Base-by-base conservation (phyloP, 2,888 invertebrate species). In the Parnassius smintheus region DNA sequence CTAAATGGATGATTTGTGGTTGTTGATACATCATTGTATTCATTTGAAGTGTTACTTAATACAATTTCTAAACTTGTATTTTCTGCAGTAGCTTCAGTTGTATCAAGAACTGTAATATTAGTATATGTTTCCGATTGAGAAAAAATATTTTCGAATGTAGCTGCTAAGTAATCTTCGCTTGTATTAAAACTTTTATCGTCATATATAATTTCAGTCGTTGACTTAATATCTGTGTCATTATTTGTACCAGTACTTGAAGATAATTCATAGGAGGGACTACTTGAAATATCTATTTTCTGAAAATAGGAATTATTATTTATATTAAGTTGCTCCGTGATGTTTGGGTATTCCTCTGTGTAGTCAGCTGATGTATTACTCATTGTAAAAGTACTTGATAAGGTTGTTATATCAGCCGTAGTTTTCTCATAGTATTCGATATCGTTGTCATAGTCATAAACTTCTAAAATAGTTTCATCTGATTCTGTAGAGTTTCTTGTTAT, bases 21-120 rank as follows among this genome's bases (percentile, higher is more conserved):
- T 35, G 35, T 35, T 35, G 35, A 35, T 35, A 35, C 7, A 35
- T 35, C 7, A 35, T 35, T 35, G 35, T 7, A 3, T 35, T 35
- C 35, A 35, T 35, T 49, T 56, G 25, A 56, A 10, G 52, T 12
- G 13, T 35, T 18, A 56, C 25, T 51, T 48, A 56, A 12, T 56
- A 52, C 64, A 48, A 18, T 9, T 44, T 46, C 46, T 53, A 64
- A 59, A 66, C 61, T 58, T 61, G 62, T 49, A 11, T 57, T 45
- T 10, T 62, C 69, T 53, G 64, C 70, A 50, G 50, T 56, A 48
- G 49, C 74, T 56, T 76, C 74, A 41, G 69, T 71, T 45, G 78
- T 76, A 49, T 75, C 65, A 61, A 80, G 75, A 42, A 72, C 64
- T 55, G 54, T 54, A 25, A 45, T 35, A 35, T 12, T 12, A 41